phyloP scores from a whole-genome alignment of 2,888 invertebrate genomes.

The Gandaritis pyraliata region DNA sequence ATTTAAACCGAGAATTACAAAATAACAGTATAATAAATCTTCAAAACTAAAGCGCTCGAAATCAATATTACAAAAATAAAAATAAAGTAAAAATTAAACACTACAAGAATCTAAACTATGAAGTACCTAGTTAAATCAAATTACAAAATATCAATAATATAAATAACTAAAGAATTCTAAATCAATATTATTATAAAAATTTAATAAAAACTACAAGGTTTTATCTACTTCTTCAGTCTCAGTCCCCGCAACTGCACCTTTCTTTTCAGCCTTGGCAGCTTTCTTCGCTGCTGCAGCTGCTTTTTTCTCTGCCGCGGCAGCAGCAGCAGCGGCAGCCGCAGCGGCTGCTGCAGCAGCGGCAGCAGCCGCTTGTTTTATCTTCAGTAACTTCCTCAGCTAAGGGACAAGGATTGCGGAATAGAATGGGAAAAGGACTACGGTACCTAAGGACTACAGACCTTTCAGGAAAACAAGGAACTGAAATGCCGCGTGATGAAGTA shows the following conservation, averaged over 20 bases:
- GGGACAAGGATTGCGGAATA: slow-evolving; percentile 25
- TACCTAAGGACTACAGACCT: neutral
- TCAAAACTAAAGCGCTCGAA: slow-evolving; percentile 9
- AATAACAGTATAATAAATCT: neutral
- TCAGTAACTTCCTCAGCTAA: slow-evolving; percentile 65
- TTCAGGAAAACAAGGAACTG: neutral
- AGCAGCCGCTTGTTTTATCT: slow-evolving; percentile 60
- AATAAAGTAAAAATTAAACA: neutral
- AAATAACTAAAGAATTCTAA: slow-evolving; percentile 8
- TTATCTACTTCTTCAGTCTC: slow-evolving; percentile 9
- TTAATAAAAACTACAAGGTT: neutral
- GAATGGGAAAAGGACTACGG: neutral
- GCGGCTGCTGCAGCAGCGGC: slow-evolving; percentile 41
- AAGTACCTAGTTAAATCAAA: neutral
- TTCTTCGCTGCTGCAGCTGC: slow-evolving; percentile 47
- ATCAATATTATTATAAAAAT: neutral
- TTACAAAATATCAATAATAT: neutral
- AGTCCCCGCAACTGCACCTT: slow-evolving; percentile 20
- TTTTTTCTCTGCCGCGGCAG: slow-evolving; percentile 26
- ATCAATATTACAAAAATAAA: neutral
- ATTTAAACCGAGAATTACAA: neutral
- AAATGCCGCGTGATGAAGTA: no score
- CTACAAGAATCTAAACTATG: no score
- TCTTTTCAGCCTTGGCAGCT: slow-evolving; percentile 28
- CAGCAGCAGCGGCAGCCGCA: slow-evolving; percentile 41